These are phyloP conservation scores for Lasioglossum baleicum DNA, from an alignment of 1,140 invertebrate species.

Conservation along the genomic window DNA sequence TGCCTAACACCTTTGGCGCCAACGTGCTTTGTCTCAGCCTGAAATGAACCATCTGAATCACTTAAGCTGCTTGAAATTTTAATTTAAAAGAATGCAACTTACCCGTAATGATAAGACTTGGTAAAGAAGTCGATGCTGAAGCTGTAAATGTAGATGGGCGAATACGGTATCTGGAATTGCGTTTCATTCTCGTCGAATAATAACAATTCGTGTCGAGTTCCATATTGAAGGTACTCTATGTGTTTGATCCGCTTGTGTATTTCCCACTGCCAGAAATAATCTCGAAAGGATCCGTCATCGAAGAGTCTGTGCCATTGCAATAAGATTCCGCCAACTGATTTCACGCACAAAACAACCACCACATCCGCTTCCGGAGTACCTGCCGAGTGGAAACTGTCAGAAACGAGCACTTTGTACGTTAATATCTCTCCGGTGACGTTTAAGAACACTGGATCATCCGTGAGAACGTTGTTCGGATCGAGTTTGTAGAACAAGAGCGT, in stretches of 20 bases:
- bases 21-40: conserved; percentile 55
- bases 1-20: conserved; percentile 40
- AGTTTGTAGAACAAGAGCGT: conserved; percentile 45
- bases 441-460: neutral
- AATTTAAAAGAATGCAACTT: neutral
- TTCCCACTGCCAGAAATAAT: conserved; percentile 41
- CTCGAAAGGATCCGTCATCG: conserved; percentile 12
- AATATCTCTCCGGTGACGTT: conserved; percentile 30
- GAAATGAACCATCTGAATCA: neutral
- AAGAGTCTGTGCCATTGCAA: conserved; percentile 60
- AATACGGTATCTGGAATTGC: conserved; percentile 4
- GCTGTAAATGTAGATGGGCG: conserved; percentile 58
- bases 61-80: neutral
- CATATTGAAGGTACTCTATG: conserved; percentile 50
- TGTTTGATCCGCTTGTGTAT: conserved; percentile 46
- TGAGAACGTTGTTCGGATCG: neutral
- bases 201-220: conserved; percentile 51
- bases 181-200: conserved; percentile 47
- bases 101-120: conserved; percentile 38
- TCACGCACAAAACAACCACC: conserved; percentile 58
- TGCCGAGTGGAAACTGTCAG: neutral
- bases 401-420: conserved; percentile 50
- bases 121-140: conserved; percentile 48
- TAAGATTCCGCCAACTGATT: conserved; percentile 24
- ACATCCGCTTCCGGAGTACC: neutral